Evolutionary conservation across 1,140 invertebrate species (phyloP).

Genomic region (Coptotermes formosanus): DNA sequence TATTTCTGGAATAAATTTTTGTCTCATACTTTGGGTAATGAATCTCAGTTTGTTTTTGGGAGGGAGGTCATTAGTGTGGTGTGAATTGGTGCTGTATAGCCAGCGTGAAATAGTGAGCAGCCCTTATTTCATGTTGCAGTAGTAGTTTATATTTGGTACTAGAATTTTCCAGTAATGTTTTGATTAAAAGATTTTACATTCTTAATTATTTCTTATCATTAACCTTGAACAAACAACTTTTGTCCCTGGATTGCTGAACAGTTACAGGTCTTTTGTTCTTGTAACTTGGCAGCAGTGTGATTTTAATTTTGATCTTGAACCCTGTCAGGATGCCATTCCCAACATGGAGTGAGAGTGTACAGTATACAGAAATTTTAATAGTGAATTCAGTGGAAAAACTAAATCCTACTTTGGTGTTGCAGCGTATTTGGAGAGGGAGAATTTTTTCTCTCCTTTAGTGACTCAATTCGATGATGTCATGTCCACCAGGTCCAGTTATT

Average conservation of each 20-base stretch:
- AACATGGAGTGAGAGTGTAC: too few relatives aligned
- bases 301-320: background rate
- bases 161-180: background rate
- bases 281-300: background rate
- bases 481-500: too few relatives aligned
- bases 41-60: background rate
- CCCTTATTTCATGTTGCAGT: background rate
- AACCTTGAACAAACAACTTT: background rate
- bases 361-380: too few relatives aligned
- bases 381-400: too few relatives aligned
- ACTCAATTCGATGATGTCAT: too few relatives aligned
- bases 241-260: background rate
- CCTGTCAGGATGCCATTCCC: too few relatives aligned
- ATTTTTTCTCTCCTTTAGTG: too few relatives aligned
- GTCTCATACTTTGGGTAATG: background rate
- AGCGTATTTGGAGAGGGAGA: too few relatives aligned
- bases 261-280: background rate
- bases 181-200: background rate
- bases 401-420: too few relatives aligned
- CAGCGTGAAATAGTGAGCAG: background rate
- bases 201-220: slow-evolving; percentile 1
- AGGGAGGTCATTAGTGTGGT: background rate
- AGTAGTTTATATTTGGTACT: background rate
- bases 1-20: background rate
- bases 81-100: background rate